A percentile compares a stretch with the other conserved stretches of the same genome.
Evolutionary conservation across 2,888 invertebrate species (phyloP).

Genomic region (Helobdella robusta): DNA sequence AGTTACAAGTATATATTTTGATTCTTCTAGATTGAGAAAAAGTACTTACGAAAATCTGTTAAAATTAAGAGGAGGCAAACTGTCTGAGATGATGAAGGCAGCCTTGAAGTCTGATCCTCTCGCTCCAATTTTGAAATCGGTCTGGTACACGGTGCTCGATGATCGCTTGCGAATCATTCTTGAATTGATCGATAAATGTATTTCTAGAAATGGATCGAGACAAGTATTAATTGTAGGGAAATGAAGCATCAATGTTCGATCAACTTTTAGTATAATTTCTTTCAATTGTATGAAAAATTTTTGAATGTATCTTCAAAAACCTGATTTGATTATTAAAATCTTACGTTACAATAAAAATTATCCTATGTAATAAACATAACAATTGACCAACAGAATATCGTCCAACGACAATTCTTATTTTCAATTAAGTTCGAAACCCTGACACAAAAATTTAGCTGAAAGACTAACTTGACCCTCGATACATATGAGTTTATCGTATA

Average conservation of each 20-base stretch:
- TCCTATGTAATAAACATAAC: no score
- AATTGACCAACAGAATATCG: no score
- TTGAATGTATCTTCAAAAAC: no score
- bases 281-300: no score
- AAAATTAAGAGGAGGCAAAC: slow-evolving; percentile 13
- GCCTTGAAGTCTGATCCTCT: slow-evolving; percentile 29
- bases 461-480: no score
- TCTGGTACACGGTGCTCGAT: slow-evolving; percentile 32
- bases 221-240: background rate
- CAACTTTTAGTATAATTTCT: no score
- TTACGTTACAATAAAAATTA: no score
- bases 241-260: background rate
- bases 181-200: slow-evolving; percentile 29
- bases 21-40: slow-evolving; percentile 29
- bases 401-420: no score
- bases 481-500: no score
- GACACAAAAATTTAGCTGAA: no score
- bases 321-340: no score
- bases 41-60: slow-evolving; percentile 31
- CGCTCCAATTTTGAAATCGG: slow-evolving; percentile 30
- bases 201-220: slow-evolving; percentile 28
- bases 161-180: slow-evolving; percentile 28
- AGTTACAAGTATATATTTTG: background rate
- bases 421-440: no score
- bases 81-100: slow-evolving; percentile 23